Conservation (phyloP, 2,113 vertebrate species). For the Crotalus viridis region DNA sequence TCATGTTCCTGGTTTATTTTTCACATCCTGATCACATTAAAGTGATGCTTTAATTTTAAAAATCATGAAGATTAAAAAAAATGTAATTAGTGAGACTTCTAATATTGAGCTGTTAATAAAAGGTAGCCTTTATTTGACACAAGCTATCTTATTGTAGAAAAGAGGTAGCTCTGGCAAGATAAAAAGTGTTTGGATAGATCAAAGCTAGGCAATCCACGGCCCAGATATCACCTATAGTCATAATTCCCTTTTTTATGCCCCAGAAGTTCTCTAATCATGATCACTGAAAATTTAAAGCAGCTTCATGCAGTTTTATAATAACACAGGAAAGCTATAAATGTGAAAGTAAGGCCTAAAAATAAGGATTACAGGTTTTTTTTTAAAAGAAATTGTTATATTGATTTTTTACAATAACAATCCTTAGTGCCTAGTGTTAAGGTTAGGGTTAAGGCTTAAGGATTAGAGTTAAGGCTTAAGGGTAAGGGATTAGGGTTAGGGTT, state of each 20-base stretch:
- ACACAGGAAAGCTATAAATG: not conserved
- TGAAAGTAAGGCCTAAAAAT: not conserved
- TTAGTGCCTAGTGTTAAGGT: too few species aligned
- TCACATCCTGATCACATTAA: not conserved
- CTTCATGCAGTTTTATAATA: not conserved
- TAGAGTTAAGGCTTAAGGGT: too few species aligned
- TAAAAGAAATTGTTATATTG: too few species aligned
- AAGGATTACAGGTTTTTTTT: not conserved
- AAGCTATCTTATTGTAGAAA: not conserved
- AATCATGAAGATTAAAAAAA: slow-evolving; percentile 8
- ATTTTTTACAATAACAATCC: too few species aligned
- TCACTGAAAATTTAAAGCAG: not conserved
- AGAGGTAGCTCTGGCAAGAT: too few species aligned
- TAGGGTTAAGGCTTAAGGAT: too few species aligned
- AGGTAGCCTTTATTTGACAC: not conserved
- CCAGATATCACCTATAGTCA: not conserved
- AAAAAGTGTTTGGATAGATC: not conserved
- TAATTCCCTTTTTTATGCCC: not conserved
- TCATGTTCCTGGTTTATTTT: not conserved
- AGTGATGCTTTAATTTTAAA: not conserved
- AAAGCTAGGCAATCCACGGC: not conserved
- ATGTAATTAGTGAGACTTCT: not conserved
- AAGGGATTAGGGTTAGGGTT: too few species aligned
- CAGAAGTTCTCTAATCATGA: not conserved
- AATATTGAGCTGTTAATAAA: not conserved